A percentile compares a stretch with the other conserved stretches of the same genome.
phyloP scores from a whole-genome alignment of 2,797 vertebrate species.

The Eremophila alpestris region DNA sequence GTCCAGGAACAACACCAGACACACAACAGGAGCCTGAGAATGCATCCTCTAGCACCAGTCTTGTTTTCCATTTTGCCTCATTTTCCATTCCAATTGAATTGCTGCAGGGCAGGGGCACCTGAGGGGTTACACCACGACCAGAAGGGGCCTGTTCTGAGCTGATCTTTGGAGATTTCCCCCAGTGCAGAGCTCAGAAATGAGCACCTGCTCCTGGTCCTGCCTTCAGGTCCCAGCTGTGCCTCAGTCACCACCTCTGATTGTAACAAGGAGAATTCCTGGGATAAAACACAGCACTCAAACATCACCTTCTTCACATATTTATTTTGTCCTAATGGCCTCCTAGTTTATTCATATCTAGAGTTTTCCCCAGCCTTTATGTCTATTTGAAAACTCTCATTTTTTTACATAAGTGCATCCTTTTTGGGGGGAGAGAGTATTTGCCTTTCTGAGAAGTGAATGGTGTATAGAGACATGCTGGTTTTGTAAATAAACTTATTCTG shows the following conservation, averaged over 20 bases:
- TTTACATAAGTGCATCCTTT: neutral
- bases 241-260: neutral
- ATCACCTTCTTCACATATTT: neutral
- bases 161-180: neutral
- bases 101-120: neutral
- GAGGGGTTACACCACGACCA: neutral
- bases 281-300: neutral
- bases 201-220: neutral
- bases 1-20: constrained; percentile 35
- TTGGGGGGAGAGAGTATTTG: fast-evolving
- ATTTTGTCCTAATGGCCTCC: neutral
- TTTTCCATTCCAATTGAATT: constrained; percentile 12
- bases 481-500: neutral
- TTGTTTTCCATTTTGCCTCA: neutral
- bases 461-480: neutral
- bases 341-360: neutral
- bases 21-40: neutral
- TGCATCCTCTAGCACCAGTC: neutral
- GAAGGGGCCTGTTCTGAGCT: neutral
- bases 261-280: neutral
- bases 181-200: neutral
- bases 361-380: neutral
- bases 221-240: neutral
- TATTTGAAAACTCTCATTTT: neutral
- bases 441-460: neutral